Evolutionary conservation across 2,888 invertebrate species (phyloP).

Genomic region (Cryptocephalus moraei): DNA sequence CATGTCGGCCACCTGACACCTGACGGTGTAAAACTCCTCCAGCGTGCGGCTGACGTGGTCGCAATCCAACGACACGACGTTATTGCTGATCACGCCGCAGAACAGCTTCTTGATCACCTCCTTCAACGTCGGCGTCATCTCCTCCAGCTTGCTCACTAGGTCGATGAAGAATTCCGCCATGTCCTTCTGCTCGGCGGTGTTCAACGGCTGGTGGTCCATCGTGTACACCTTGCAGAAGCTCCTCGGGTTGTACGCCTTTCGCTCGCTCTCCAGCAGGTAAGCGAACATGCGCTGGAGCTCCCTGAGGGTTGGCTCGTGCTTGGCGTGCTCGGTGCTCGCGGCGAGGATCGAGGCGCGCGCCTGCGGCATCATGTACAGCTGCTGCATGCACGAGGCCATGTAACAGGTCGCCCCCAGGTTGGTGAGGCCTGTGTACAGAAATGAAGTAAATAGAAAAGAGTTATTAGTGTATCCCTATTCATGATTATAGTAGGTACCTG

Average conservation of each 20-base stretch:
- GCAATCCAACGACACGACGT: conserved; percentile 91
- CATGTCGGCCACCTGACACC: conserved; percentile 96
- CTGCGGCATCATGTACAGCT: conserved; percentile 94
- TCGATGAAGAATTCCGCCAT: conserved; percentile 98
- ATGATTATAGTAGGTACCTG: too few species aligned
- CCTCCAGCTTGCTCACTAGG: conserved; percentile 89
- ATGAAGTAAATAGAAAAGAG: background rate
- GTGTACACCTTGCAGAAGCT: conserved; percentile 57
- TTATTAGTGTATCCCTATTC: too few species aligned
- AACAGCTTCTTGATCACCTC: conserved; percentile 82
- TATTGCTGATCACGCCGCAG: conserved; percentile 89
- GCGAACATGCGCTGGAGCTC: conserved; percentile 95
- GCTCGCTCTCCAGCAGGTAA: conserved; percentile 85
- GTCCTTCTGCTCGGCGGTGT: conserved; percentile 94
- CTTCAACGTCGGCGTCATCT: conserved; percentile 87
- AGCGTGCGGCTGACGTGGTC: conserved; percentile 88
- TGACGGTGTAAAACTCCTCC: conserved; percentile 93
- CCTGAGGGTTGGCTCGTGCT: conserved; percentile 71
- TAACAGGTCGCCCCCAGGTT: conserved; percentile 95
- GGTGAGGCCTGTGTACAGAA: conserved; percentile 55
- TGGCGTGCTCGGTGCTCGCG: conserved; percentile 59
- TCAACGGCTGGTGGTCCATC: conserved; percentile 93
- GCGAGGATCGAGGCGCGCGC: conserved; percentile 75
- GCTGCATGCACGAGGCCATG: conserved; percentile 96
- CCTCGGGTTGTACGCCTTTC: conserved; percentile 90